Percentiles rank a stretch among this genome's conserved stretches.
phyloP scores from a whole-genome alignment of 2,888 invertebrate species.

The Myopa testacea region DNA sequence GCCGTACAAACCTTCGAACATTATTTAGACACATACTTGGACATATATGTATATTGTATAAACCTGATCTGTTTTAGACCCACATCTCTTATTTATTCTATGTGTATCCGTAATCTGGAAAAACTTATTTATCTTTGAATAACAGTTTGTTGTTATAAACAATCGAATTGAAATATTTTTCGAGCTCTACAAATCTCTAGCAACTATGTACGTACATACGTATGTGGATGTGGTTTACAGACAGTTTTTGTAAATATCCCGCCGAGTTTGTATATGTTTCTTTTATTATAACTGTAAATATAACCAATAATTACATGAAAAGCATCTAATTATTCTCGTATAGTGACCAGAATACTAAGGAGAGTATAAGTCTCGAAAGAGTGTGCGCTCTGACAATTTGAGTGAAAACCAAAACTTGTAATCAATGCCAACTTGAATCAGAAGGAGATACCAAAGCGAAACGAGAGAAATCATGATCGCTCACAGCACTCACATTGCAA shows the following conservation, averaged over 20 bases:
- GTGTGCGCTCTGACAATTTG: not conserved
- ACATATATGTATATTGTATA: no score
- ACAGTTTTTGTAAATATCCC: not conserved
- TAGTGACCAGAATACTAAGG: not conserved
- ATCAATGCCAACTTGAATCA: not conserved
- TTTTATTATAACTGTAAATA: not conserved
- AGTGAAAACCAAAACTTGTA: conserved; percentile 14
- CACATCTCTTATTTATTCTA: no score
- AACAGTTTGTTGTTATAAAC: no score
- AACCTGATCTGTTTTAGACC: no score
- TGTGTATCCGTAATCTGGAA: no score
- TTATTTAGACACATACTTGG: no score
- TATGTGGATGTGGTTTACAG: not conserved
- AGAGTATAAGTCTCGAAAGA: not conserved
- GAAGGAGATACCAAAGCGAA: conserved; percentile 21
- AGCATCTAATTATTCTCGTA: not conserved
- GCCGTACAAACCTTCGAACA: no score
- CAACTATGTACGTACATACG: not conserved
- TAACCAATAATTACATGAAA: not conserved
- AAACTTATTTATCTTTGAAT: no score
- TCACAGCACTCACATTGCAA: conserved; percentile 34
- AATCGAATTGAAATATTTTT: no score
- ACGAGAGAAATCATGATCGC: conserved; percentile 31
- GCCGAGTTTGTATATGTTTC: not conserved
- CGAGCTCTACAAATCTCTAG: not conserved